These are phyloP conservation scores for Chascanopsetta lugubris DNA, from an alignment of 2,113 vertebrate genomes.

Conservation along the genomic window DNA sequence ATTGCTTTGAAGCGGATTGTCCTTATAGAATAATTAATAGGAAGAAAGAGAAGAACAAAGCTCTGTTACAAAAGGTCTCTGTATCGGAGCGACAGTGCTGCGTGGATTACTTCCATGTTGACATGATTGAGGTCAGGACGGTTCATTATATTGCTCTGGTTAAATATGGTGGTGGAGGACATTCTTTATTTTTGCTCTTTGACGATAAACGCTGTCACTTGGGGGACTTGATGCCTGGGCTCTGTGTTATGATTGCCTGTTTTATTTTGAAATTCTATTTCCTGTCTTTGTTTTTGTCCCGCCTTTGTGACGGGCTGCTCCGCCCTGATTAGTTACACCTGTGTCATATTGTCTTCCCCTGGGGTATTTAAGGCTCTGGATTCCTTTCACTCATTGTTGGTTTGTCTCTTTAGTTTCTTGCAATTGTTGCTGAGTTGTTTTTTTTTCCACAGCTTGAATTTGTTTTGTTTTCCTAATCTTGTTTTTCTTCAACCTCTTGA, in stretches of 20 bases:
- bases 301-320: neutral
- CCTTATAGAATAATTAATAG: constrained; percentile 26
- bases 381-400: neutral
- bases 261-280: neutral
- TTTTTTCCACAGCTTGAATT: neutral
- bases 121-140: constrained; percentile 12
- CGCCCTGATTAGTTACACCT: neutral
- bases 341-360: neutral
- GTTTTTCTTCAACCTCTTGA: neutral
- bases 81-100: neutral
- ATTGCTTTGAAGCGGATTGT: constrained; percentile 12
- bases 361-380: neutral
- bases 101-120: constrained; percentile 11
- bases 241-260: neutral
- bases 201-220: neutral
- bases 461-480: neutral
- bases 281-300: neutral
- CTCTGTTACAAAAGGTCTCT: neutral
- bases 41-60: neutral
- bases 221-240: neutral
- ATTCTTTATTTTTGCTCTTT: neutral
- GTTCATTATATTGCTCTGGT: neutral
- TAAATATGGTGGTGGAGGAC: neutral
- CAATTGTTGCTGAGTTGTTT: neutral
- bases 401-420: neutral